Evolutionary conservation across 1,140 invertebrate genomes (phyloP), one percentile per base, ranked within the genome.

Genomic region (Achatina immaculata): DNA sequence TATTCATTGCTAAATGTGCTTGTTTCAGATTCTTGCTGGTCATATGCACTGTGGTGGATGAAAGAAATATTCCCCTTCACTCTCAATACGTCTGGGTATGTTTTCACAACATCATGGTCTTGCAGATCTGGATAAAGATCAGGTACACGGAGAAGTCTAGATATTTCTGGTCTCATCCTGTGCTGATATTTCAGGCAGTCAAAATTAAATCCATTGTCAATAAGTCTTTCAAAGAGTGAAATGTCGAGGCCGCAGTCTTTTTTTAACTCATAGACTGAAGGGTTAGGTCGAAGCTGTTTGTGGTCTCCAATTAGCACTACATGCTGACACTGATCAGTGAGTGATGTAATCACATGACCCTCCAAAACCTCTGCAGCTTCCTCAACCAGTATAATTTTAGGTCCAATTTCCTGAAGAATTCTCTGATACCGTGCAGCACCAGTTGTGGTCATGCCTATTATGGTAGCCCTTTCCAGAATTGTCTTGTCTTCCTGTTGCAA

Each of bases 291-390:
- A 4, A 93, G 86, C 86, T 93, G 92, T 83, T 92, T 88, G 84
- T 93, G 92, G 72, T 85, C 86, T 28, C 78, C 84, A 71, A 82
- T 85, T 24, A 81, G 79, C 43, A 97, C 45, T 0, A 96, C 91
- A 88, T 97, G 96, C 89, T 96, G 83, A 81, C 95, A 95, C 48
- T 92, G 82, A 36, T 92, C 89, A 24, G 94, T 94, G 11, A 97
- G 80, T n/a, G 84, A 81, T 42, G 86, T 87, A 0, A 89, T 79
- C 28, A 89, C 82, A 71, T 89, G 88, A 2, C 84, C 81, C 55
- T 88, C 88, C 4, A 89, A 83, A 21, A 89, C 84, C 66, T 84
- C 73, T 80, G 82, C 55, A 97, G 90, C 90, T 75, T 91, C 90
- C 77, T 91, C 90, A 16, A 91, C 90, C 34, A 91, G 83, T 0